Conservation (phyloP, 2,797 vertebrate species). For the Scolopax rusticola region DNA sequence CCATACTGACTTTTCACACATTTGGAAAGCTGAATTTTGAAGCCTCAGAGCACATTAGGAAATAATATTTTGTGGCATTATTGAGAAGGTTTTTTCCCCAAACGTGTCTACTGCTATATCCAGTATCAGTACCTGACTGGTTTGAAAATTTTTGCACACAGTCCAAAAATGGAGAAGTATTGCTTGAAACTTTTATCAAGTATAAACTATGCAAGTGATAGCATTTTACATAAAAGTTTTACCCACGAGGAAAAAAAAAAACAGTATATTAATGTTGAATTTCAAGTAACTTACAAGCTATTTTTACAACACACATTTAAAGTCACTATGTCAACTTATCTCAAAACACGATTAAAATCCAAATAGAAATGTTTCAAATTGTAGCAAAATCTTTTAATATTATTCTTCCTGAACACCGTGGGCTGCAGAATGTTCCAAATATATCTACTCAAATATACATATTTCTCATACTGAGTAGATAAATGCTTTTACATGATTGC, state of each 20-base stretch:
- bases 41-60: slow-evolving; percentile 43
- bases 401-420: not conserved
- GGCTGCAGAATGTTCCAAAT: not conserved
- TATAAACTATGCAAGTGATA: not conserved
- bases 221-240: not conserved
- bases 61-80: slow-evolving; percentile 41
- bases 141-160: slow-evolving; percentile 19
- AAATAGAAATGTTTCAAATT: not conserved
- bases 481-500: not conserved
- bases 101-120: not conserved
- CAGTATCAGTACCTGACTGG: not conserved
- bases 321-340: not conserved
- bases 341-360: not conserved
- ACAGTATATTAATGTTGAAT: not conserved
- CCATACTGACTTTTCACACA: slow-evolving; percentile 48
- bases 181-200: slow-evolving; percentile 2
- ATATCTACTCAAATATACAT: not conserved
- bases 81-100: not conserved
- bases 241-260: not conserved
- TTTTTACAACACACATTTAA: slow-evolving; percentile 13
- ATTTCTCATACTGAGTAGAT: not conserved
- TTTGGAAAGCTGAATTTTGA: slow-evolving; percentile 35
- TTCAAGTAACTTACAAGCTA: not conserved
- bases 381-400: not conserved
- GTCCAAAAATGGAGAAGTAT: not conserved